Evolutionary conservation across 2,113 vertebrate species (phyloP).

Genomic region (Austrofundulus limnaeus): DNA sequence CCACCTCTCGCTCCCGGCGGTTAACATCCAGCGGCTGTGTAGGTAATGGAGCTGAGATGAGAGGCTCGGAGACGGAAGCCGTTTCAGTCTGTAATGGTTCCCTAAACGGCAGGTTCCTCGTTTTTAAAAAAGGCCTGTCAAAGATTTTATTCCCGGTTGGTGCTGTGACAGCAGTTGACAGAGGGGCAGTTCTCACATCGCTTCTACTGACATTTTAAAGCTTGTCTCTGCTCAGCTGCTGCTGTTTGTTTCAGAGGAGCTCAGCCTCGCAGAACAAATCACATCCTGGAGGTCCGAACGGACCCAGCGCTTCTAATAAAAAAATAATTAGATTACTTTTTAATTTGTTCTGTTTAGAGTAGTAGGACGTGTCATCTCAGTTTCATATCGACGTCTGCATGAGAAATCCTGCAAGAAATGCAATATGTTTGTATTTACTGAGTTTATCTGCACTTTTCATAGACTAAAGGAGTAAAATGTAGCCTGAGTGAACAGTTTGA

Average conservation of each 20-base stretch:
- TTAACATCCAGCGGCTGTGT: constrained; percentile 16
- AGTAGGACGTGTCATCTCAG: not conserved
- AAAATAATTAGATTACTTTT: constrained; percentile 30
- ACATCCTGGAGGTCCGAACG: not conserved
- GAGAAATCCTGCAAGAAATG: constrained; percentile 8
- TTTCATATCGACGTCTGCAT: constrained; percentile 14
- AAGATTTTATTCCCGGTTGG: constrained; percentile 37
- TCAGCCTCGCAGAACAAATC: constrained; percentile 17
- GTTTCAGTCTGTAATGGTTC: constrained; percentile 40
- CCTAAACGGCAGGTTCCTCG: constrained; percentile 36
- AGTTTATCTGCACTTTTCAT: constrained; percentile 35
- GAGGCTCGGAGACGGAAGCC: constrained; percentile 11
- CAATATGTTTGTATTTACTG: constrained; percentile 20
- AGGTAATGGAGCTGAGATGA: constrained; percentile 32
- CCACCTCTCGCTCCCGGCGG: constrained; percentile 16
- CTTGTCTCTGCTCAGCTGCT: constrained; percentile 7
- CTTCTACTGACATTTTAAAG: constrained; percentile 19
- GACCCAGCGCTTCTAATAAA: constrained; percentile 4
- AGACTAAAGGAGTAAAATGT: constrained; percentile 10
- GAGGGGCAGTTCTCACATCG: constrained; percentile 7
- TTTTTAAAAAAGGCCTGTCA: constrained; percentile 35
- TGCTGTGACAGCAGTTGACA: constrained; percentile 41
- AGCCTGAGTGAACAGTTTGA: not conserved
- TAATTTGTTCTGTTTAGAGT: constrained; percentile 9
- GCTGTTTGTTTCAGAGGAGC: constrained; percentile 12